Evolutionary conservation across 2,113 vertebrate genomes (phyloP), one percentile per base, ranked within the genome.

Genomic region (Rousettus leschenaultii): DNA sequence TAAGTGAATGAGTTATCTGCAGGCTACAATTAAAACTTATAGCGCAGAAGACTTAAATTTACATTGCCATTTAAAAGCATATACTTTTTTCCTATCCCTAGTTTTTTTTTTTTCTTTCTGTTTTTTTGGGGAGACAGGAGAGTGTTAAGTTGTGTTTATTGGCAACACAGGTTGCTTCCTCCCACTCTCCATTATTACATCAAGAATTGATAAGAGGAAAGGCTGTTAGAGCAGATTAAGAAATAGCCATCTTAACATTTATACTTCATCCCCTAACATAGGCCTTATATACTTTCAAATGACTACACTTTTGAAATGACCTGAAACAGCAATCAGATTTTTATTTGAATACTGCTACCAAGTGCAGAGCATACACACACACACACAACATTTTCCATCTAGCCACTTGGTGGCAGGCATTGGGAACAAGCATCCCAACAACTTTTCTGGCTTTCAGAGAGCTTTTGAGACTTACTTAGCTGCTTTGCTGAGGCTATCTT

Each of bases 351-450:
- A 51, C 13, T 89, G 19, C 70, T 93, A 15, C 30, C 73, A 71
- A 92, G n/a, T 95, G 6, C n/a, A 28, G 55, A 80, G 12, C 19
- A 66, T 26, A 33, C 61, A 10, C 40, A 33, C 38, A 30, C 35
- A 35, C 43, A 93, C 15, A 66, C 16, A 90, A 43, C 33, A 66
- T 89, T 87, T 91, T 84, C 65, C 78, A 75, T 43, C 75, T 48
- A 83, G 16, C 96, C 78, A 86, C 45, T 89, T 94, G 89, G 77
- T 96, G 66, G 66, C 77, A 87, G 77, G 18, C 78, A 82, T 35
- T 92, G 33, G 63, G 19, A 96, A 86, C 43, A 95, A 95, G 53
- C 26, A 18, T 61, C 26, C 61, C 40, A 57, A 24, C 55, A 79
- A 43, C 84, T 95, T 86, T 91, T 48, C 55, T 91, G 45, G 57